Percentiles rank a stretch among this genome's conserved stretches.
Evolutionary conservation across 1,140 invertebrate species (phyloP).

Genomic region (Bombyx mandarina): DNA sequence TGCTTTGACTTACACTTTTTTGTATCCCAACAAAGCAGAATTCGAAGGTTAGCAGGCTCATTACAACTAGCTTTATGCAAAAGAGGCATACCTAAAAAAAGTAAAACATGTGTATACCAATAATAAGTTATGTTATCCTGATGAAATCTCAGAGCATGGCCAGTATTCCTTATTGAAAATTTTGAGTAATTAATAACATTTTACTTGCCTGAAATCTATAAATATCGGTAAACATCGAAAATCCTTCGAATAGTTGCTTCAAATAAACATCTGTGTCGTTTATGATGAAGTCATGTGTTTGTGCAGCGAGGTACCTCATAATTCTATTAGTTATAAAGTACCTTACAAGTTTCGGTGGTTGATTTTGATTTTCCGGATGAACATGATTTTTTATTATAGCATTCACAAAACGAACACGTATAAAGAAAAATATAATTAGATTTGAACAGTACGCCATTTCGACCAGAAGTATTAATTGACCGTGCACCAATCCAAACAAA

Average conservation of each 20-base stretch:
- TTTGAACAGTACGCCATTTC: constrained; percentile 33
- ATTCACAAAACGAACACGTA: constrained; percentile 34
- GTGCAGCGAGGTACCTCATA: constrained; percentile 21
- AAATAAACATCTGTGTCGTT: constrained; percentile 32
- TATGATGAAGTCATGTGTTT: constrained; percentile 22
- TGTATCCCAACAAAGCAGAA: constrained; percentile 24
- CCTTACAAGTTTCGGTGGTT: not conserved
- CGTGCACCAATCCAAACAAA: constrained; percentile 15
- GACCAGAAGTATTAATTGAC: constrained; percentile 17
- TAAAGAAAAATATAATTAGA: constrained; percentile 29
- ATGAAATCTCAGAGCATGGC: not conserved
- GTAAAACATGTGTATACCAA: not conserved
- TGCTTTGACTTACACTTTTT: constrained; percentile 26
- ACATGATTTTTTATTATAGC: constrained; percentile 30
- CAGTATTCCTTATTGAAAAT: too few species aligned
- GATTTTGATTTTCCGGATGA: not conserved
- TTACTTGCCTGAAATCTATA: constrained; percentile 26
- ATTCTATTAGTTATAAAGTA: constrained; percentile 16
- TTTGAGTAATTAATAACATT: not conserved
- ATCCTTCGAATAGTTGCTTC: constrained; percentile 22
- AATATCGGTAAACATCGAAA: constrained; percentile 9
- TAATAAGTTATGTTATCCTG: too few species aligned
- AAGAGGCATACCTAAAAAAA: constrained; percentile 4
- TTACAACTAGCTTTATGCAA: constrained; percentile 10
- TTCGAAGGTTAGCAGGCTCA: constrained; percentile 23